Conservation (phyloP, 2,113 vertebrate species). For the Actinemys pallida region DNA sequence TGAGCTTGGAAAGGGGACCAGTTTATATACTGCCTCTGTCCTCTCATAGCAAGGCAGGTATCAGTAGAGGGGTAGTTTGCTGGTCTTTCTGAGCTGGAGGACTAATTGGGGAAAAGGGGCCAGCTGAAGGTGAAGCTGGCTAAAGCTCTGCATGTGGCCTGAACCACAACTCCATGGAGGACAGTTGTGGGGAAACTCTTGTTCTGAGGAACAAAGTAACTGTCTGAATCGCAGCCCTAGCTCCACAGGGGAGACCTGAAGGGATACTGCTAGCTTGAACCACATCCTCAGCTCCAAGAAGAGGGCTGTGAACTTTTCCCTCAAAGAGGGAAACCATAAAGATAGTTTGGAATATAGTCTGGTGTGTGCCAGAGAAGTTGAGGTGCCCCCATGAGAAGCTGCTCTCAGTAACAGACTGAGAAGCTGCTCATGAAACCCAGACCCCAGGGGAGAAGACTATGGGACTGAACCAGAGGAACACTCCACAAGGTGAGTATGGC, state of each 20-base stretch:
- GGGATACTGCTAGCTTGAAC: not conserved
- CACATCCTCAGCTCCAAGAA: not conserved
- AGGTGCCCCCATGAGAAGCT: not conserved
- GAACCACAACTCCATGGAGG: not conserved
- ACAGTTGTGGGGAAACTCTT: not conserved
- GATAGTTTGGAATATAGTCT: not conserved
- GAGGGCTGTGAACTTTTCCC: not conserved
- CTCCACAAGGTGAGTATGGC: not conserved
- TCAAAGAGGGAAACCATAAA: not conserved
- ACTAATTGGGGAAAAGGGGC: not conserved
- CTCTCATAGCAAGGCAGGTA: not conserved
- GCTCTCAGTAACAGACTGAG: not conserved
- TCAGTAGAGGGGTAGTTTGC: not conserved
- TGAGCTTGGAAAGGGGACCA: not conserved
- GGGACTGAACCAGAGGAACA: not conserved
- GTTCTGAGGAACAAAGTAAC: not conserved
- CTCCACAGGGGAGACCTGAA: not conserved
- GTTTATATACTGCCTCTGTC: not conserved
- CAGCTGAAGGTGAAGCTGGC: not conserved
- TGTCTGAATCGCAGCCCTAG: not conserved
- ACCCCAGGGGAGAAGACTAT: not conserved
- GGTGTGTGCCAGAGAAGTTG: not conserved
- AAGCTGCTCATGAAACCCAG: not conserved
- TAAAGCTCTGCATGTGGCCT: not conserved
- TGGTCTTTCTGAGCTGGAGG: not conserved